phyloP scores from a whole-genome alignment of 2,113 vertebrate species.

The Poecilia latipinna region DNA sequence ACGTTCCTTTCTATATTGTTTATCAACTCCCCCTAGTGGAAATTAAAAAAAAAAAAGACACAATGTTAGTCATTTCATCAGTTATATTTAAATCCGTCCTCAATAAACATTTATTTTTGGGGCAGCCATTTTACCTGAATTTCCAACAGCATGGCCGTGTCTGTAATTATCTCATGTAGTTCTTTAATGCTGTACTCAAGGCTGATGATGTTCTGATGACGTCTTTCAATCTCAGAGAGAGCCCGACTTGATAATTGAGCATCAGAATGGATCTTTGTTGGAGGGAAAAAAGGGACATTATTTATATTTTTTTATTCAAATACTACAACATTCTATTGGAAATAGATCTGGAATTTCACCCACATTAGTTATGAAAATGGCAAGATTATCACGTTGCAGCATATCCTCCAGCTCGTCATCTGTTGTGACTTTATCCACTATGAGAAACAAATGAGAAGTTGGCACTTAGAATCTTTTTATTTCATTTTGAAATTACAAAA shows the following conservation, averaged over 20 bases:
- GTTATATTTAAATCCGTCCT: background rate
- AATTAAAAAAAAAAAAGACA: constrained; percentile 13
- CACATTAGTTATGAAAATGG: constrained; percentile 89
- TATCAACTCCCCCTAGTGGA: constrained; percentile 88
- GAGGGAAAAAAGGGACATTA: background rate
- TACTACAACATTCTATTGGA: background rate
- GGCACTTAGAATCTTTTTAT: background rate
- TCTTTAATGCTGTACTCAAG: constrained; percentile 89
- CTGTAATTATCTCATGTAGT: constrained; percentile 87
- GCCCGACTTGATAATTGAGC: constrained; percentile 84
- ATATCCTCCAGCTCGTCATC: constrained; percentile 91
- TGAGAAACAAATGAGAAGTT: constrained; percentile 1
- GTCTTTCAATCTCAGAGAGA: constrained; percentile 89
- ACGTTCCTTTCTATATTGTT: constrained; percentile 93
- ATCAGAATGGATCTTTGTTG: constrained; percentile 82
- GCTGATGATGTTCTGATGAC: constrained; percentile 89
- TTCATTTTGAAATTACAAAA: no score
- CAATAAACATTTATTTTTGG: background rate
- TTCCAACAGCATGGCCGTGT: constrained; percentile 89
- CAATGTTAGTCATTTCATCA: background rate
- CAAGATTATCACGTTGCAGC: constrained; percentile 84
- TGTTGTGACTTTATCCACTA: constrained; percentile 88
- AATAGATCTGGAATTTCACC: constrained; percentile 33
- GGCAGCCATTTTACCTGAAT: constrained; percentile 80
- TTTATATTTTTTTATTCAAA: background rate